These are phyloP conservation scores for Glomeris maerens DNA, from an alignment of 1,140 invertebrate genomes.

Conservation along the genomic window DNA sequence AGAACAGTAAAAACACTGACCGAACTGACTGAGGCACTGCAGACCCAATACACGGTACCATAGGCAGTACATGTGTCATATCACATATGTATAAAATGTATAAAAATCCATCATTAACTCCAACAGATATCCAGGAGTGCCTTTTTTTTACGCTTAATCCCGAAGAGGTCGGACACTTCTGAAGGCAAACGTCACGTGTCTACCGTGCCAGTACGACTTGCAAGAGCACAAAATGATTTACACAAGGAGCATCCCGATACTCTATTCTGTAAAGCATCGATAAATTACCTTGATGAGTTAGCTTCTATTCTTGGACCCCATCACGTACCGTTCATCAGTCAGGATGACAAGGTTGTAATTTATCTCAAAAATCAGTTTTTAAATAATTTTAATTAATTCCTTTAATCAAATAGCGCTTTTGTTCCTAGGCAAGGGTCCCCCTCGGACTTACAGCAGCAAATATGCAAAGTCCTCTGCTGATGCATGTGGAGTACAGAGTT, in stretches of 20 bases:
- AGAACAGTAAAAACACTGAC: slow-evolving; percentile 17
- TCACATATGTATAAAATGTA: slow-evolving; percentile 13
- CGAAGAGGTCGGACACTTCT: slow-evolving; percentile 15
- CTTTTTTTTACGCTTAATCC: no score
- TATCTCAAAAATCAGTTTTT: no score
- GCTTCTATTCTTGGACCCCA: slow-evolving; percentile 18
- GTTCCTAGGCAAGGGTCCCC: slow-evolving; percentile 29
- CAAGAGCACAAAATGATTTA: slow-evolving; percentile 17
- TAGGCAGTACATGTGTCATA: no score
- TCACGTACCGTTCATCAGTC: slow-evolving; percentile 21
- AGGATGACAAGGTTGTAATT: slow-evolving; percentile 35
- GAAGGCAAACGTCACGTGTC: slow-evolving; percentile 24
- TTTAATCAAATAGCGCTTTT: no score
- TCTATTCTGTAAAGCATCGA: slow-evolving; percentile 19
- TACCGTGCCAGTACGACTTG: slow-evolving; percentile 24
- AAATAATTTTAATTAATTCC: no score
- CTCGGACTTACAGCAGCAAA: slow-evolving; percentile 31
- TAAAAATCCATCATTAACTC: slow-evolving; percentile 17
- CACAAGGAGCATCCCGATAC: slow-evolving; percentile 21
- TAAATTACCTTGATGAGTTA: slow-evolving; percentile 19
- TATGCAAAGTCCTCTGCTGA: slow-evolving; percentile 28
- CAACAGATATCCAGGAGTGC: no score
- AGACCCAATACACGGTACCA: no score
- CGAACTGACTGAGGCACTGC: slow-evolving; percentile 12
- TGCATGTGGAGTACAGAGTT: slow-evolving; percentile 32